Base-by-base conservation (phyloP, 2,888 invertebrate genomes). In the Deladenus siricidicola region DNA sequence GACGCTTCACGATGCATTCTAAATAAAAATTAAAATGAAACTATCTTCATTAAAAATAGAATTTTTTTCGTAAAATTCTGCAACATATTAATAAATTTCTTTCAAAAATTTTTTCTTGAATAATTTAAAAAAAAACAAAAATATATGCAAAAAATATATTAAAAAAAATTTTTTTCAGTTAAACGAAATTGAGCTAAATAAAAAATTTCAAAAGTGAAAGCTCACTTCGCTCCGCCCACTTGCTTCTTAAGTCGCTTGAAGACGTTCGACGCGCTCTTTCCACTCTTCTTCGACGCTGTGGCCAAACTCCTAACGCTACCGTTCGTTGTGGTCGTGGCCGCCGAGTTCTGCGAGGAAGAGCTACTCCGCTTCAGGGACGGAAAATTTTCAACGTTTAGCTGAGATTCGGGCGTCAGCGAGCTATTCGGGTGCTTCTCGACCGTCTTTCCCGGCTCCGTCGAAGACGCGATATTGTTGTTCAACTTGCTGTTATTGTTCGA, bases 371-470 rank as follows among this genome's bases (percentile, higher is more conserved):
- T 19, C 28, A 55, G 24, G 8, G 50, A 23, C 21, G 42, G 43
- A n/a, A 28, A 42, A 28, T 62, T 55, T 34, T 51, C 26, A 19
- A 23, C 30, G 21, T 55, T 56, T n/a, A 64, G 54, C 24, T 30
- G 17, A 14, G 52, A 43, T 23, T 48, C 39, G 6, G 60, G 49
- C 34, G 44, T 29, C 10, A 39, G 30, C 56, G 42, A 24, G 4
- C 47, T 59, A 61, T 19, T 54, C 17, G 42, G 24, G 39, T n/a
- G 30, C 29, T 49, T 19, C 19, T 68, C 66, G 6, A 71, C 69
- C 0, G 70, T 69, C 51, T 72, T 72, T 10, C 67, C 62, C 17
- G 67, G 71, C 43, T 74, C 72, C 2, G 63, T 28, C 26, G 56
- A 34, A 30, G 47, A 8, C 6, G 39, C 39, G 8, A 34, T 34